Percentiles rank a stretch among this genome's conserved stretches.
These are phyloP conservation scores for Meleagris gallopavo DNA, from an alignment of 2,113 vertebrate genomes.

Conservation along the genomic window DNA sequence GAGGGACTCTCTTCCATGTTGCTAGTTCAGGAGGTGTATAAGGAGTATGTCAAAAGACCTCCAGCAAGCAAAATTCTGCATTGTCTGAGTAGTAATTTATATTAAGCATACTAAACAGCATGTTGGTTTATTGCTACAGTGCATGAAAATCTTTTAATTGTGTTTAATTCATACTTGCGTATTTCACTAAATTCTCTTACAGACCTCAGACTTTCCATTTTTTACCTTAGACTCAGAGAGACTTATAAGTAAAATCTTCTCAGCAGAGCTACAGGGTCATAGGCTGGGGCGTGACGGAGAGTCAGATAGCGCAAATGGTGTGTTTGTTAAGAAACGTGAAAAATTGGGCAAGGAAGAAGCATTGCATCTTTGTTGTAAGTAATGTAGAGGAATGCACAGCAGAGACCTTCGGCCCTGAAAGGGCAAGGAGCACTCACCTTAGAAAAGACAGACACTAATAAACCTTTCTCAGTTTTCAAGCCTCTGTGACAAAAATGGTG, in stretches of 20 bases:
- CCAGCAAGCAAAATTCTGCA: neutral
- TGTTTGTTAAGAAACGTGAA: slow-evolving; percentile 60
- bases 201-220: neutral
- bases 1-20: neutral
- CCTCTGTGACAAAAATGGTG: slow-evolving; percentile 2
- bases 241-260: slow-evolving; percentile 26
- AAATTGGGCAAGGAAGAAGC: slow-evolving; percentile 44
- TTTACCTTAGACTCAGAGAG: neutral
- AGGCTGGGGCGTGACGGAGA: slow-evolving; percentile 43
- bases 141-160: neutral
- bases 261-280: slow-evolving; percentile 41
- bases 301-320: slow-evolving; percentile 20
- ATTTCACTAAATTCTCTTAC: neutral
- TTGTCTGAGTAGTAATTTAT: neutral
- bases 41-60: neutral
- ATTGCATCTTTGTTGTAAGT: slow-evolving; percentile 59
- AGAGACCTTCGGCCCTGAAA: slow-evolving; percentile 62
- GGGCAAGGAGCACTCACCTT: slow-evolving; percentile 66
- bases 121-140: neutral
- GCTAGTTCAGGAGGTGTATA: neutral
- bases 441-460: slow-evolving; percentile 48
- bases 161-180: neutral
- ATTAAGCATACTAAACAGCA: neutral
- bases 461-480: slow-evolving; percentile 55
- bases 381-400: slow-evolving; percentile 70